These are phyloP conservation scores for Mycetomoellerius zeteki DNA, from an alignment of 1,140 invertebrate genomes.

Conservation along the genomic window DNA sequence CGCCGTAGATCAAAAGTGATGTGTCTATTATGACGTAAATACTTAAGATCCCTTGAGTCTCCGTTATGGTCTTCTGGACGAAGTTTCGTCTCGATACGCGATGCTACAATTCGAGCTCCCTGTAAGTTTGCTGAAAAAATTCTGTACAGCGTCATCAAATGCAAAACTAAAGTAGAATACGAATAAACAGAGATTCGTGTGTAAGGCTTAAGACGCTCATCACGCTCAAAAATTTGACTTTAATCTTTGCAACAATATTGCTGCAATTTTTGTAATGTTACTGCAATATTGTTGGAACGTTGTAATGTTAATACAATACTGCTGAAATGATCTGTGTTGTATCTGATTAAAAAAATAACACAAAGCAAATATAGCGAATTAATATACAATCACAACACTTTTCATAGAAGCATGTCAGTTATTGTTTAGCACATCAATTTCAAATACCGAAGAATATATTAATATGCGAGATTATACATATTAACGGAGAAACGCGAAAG, in stretches of 20 bases:
- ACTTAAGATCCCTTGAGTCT: slow-evolving; percentile 76
- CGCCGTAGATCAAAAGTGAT: slow-evolving; percentile 85
- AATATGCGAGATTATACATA: neutral
- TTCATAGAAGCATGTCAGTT: neutral
- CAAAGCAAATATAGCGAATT: neutral
- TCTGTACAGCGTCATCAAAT: neutral
- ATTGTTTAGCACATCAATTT: neutral
- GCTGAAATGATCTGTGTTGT: no score
- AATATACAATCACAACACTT: neutral
- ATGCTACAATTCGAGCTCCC: slow-evolving; percentile 7
- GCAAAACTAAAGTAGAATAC: neutral
- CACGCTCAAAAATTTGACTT: neutral
- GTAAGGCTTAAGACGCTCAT: neutral
- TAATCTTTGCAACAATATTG: neutral
- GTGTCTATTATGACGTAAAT: slow-evolving; percentile 85
- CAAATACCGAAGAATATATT: neutral
- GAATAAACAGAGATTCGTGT: neutral
- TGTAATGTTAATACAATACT: no score
- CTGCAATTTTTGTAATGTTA: no score
- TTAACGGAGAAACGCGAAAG: neutral
- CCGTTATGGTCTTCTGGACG: slow-evolving; percentile 29
- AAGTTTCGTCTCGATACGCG: slow-evolving; percentile 44
- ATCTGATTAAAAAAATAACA: neutral
- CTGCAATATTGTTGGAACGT: no score
- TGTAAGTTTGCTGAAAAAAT: neutral